Percentiles rank a stretch among this genome's conserved stretches.
Evolutionary conservation across 2,113 vertebrate species (phyloP).

Genomic region (Pandion haliaetus): DNA sequence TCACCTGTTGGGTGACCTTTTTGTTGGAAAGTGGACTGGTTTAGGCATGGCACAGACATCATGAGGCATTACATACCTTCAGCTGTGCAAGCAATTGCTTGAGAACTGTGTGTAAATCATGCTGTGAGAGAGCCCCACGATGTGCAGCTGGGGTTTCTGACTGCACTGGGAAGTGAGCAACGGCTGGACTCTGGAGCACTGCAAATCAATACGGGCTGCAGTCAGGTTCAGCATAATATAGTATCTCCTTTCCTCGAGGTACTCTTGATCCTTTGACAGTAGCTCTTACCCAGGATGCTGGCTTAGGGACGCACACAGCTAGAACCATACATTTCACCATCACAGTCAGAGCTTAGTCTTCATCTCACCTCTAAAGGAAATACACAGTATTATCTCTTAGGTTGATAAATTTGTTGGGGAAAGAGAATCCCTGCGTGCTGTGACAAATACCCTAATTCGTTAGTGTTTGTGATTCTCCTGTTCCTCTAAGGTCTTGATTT

Average conservation of each 20-base stretch:
- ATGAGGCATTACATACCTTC: accelerated
- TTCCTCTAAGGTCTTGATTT: not conserved
- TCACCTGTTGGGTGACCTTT: not conserved
- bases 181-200: not conserved
- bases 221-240: accelerated
- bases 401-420: not conserved
- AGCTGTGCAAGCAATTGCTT: not conserved
- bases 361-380: not conserved
- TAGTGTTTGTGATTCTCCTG: not conserved
- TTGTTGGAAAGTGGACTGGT: not conserved
- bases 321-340: not conserved
- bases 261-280: not conserved
- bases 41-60: not conserved
- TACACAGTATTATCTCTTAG: not conserved
- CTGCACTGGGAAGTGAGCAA: not conserved
- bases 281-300: not conserved
- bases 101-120: not conserved
- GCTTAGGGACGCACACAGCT: not conserved
- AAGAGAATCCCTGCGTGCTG: not conserved
- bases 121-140: accelerated
- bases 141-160: not conserved
- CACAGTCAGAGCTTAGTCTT: not conserved
- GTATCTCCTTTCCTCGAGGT: not conserved
- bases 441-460: not conserved
- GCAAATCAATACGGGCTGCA: not conserved